These are phyloP conservation scores for Mesoclemmys tuberculata DNA, from an alignment of 2,113 vertebrate species.

Conservation along the genomic window DNA sequence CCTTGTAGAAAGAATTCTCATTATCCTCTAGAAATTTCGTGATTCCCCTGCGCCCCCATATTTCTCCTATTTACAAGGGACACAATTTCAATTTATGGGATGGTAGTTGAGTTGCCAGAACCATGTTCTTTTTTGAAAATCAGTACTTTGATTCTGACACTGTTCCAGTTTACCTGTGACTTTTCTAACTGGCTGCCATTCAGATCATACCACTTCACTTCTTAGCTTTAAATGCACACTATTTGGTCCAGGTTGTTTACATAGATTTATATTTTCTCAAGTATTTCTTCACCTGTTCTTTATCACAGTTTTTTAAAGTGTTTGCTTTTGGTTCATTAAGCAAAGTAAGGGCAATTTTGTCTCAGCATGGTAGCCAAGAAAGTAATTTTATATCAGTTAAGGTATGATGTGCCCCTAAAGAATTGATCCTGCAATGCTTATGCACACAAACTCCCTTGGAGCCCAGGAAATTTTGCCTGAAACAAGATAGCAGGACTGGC, in stretches of 20 bases:
- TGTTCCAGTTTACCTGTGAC: neutral
- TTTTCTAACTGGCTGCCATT: neutral
- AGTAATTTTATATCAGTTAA: neutral
- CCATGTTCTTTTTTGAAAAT: neutral
- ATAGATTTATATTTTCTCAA: neutral
- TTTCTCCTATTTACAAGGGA: neutral
- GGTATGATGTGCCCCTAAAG: fast-evolving
- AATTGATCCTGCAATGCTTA: neutral
- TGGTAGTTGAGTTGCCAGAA: neutral
- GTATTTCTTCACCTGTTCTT: neutral
- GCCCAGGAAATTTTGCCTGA: neutral
- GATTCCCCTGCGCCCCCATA: neutral
- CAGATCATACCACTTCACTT: neutral
- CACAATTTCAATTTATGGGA: fast-evolving
- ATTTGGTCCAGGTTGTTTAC: no score
- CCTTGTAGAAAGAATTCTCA: neutral
- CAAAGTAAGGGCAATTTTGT: neutral
- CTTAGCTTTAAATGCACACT: neutral
- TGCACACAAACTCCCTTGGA: neutral
- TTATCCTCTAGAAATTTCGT: no score
- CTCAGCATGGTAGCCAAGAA: neutral
- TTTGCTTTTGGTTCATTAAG: neutral
- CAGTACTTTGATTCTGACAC: neutral
- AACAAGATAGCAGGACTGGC: neutral
- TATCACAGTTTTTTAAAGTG: neutral